Base-by-base conservation (phyloP, 2,888 invertebrate genomes). In the Andrena hattorfiana region DNA sequence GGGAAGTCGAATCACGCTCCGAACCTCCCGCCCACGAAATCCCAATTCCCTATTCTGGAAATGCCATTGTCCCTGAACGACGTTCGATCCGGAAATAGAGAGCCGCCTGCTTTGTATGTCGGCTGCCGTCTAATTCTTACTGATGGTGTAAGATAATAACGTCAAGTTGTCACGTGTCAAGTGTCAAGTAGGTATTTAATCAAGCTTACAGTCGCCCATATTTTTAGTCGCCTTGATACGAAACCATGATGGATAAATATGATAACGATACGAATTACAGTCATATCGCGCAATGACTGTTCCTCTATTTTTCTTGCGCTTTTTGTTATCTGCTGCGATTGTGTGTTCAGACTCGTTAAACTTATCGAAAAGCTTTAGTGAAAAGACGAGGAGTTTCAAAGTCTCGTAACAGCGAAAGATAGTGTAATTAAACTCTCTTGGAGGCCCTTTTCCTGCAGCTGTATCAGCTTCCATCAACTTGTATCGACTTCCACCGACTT, bases 371-470 rank as follows among this genome's bases (percentile, higher is more conserved):
- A 23, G 54, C 54, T 54, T 8, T 54, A 2, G 7, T 54, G 54
- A 54, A 54, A 54, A 54, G 54, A 20, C 54, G 20, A 20, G 20
- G 54, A 54, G 54, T 8, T 54, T 20, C 20, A 1, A 54, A 54
- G 54, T 54, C 54, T 54, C 54, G 80, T 82, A 83, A 85, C 89
- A 87, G 89, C 88, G 87, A 87, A 87, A 89, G 82, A 82, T 81
- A 77, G 77, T 84, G 86, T 90, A 89, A 87, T 84, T 84, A 85
- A 89, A 81, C 70, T 68, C 30, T 63, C 64, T 76, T 74, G 69
- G n/a, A 20, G 49, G 30, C 30, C 20, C 51, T 13, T 30, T 30
- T 30, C 30, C 32, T 20, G 2, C 20, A n/a, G 30, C 51, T 51
- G 67, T 67, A 67, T 67, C 51, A 67, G 51, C 67, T 51, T 20